These are phyloP conservation scores for Drosophila chauvacae DNA, from an alignment of 1,140 invertebrate genomes.

Conservation along the genomic window DNA sequence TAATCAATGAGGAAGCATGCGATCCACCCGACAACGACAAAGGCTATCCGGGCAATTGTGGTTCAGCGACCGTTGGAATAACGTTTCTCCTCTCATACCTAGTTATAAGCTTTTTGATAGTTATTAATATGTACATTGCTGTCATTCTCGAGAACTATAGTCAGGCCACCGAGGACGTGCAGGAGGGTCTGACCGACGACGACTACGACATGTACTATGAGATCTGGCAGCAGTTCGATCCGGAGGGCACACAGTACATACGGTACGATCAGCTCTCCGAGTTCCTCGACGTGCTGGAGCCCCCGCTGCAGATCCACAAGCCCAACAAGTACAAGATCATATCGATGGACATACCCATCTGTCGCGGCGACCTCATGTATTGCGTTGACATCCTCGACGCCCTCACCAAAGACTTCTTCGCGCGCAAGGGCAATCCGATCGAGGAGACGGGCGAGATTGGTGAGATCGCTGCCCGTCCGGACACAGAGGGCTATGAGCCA, in stretches of 20 bases:
- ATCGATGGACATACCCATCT: conserved; percentile 99
- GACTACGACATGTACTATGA: conserved; percentile 99
- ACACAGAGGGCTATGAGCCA: conserved; percentile 94
- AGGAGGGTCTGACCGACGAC: conserved; percentile 98
- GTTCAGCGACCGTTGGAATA: conserved; percentile 96
- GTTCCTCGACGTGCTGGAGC: conserved; percentile 97
- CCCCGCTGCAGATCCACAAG: conserved; percentile 97
- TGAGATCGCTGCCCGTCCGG: conserved; percentile 91
- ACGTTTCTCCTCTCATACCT: conserved; percentile 97
- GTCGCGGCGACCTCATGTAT: conserved; percentile 97
- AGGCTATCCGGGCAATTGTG: conserved; percentile 95
- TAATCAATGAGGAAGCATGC: conserved; percentile 98
- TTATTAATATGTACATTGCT: conserved; percentile 99
- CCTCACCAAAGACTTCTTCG: conserved; percentile 98
- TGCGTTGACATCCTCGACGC: conserved; percentile 99
- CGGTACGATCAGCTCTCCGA: conserved; percentile 96
- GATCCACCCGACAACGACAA: conserved; percentile 93
- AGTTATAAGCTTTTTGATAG: conserved; percentile 98
- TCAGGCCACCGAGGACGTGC: conserved; percentile 98
- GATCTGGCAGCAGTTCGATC: conserved; percentile 99
- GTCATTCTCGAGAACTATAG: conserved; percentile 99
- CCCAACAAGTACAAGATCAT: conserved; percentile 99
- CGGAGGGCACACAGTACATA: conserved; percentile 98
- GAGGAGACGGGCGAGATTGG: conserved; percentile 93
- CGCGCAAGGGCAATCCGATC: conserved; percentile 95